A percentile compares a stretch with the other conserved stretches of the same genome.
These are phyloP conservation scores for Agrochola litura DNA, from an alignment of 2,888 invertebrate species.

Conservation along the genomic window DNA sequence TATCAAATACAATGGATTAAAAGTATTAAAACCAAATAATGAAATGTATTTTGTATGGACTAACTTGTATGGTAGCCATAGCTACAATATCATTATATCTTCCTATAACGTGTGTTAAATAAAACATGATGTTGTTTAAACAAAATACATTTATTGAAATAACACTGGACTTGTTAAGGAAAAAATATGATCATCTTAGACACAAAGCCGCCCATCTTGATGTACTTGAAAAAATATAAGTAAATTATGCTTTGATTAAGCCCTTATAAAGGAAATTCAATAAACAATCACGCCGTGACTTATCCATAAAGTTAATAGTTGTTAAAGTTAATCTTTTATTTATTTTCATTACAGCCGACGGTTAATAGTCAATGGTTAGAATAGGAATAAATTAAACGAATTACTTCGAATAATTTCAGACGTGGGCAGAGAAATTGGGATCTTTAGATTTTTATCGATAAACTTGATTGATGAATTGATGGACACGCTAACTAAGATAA, in stretches of 20 bases:
- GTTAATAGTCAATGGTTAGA: constrained; percentile 67
- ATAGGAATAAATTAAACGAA: constrained; percentile 62
- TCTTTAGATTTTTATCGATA: constrained; percentile 27
- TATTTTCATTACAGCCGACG: constrained; percentile 64
- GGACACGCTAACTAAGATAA: constrained; percentile 23
- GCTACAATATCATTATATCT: constrained; percentile 1
- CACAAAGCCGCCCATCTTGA: constrained; percentile 27
- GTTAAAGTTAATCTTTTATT: constrained; percentile 63
- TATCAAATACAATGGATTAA: neutral
- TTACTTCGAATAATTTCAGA: constrained; percentile 37
- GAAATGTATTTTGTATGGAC: neutral
- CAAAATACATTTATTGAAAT: constrained; percentile 25
- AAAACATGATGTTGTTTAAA: constrained; percentile 23
- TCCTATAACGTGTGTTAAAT: constrained; percentile 24
- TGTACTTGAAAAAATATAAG: constrained; percentile 41
- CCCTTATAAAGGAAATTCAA: constrained; percentile 56
- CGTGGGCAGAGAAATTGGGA: constrained; percentile 45
- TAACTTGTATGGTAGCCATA: neutral
- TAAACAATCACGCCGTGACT: constrained; percentile 63
- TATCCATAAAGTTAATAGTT: constrained; percentile 59
- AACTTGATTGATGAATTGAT: constrained; percentile 28
- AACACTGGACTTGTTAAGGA: constrained; percentile 31
- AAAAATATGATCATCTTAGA: constrained; percentile 34
- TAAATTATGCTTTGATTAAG: constrained; percentile 35
- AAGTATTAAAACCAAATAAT: neutral